Conservation (phyloP, 2,797 vertebrate genomes). For the Miichthys miiuy region DNA sequence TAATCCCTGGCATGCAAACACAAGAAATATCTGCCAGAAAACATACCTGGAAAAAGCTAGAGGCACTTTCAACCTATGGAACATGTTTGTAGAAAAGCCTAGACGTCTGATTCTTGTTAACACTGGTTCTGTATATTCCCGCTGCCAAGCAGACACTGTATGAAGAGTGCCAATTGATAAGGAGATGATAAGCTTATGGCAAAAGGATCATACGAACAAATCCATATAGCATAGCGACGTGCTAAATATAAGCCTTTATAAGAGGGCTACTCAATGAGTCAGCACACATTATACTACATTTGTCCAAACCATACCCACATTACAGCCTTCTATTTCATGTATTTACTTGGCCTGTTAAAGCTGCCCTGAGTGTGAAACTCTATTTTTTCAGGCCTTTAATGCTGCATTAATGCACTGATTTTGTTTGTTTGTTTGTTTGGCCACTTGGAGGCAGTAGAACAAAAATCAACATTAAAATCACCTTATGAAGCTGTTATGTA, state of each 20-base stretch:
- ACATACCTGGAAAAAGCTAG: slow-evolving; percentile 76
- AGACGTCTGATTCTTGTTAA: slow-evolving; percentile 24
- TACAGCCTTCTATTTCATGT: background rate
- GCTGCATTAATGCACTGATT: background rate
- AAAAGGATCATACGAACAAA: slow-evolving; percentile 73
- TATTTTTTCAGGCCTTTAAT: background rate
- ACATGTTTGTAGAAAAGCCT: slow-evolving; percentile 55
- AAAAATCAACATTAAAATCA: background rate
- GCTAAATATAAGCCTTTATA: slow-evolving; percentile 68
- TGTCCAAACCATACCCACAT: background rate
- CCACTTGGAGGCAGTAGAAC: slow-evolving; percentile 2
- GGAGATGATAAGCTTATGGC: slow-evolving; percentile 67
- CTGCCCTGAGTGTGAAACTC: background rate
- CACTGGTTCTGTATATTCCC: slow-evolving; percentile 21
- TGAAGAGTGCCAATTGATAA: slow-evolving; percentile 42
- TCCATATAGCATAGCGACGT: slow-evolving; percentile 52
- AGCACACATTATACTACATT: background rate
- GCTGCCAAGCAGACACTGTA: slow-evolving; percentile 37
- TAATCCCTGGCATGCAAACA: background rate
- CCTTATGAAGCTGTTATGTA: background rate
- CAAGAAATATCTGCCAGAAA: background rate
- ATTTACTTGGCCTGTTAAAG: background rate
- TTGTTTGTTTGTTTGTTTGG: background rate
- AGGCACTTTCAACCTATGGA: slow-evolving; percentile 72
- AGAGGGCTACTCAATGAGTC: slow-evolving; percentile 40